Percentiles rank a stretch among this genome's conserved stretches.
phyloP scores from a whole-genome alignment of 2,888 invertebrate species.

The Tromatobia lineatoria region DNA sequence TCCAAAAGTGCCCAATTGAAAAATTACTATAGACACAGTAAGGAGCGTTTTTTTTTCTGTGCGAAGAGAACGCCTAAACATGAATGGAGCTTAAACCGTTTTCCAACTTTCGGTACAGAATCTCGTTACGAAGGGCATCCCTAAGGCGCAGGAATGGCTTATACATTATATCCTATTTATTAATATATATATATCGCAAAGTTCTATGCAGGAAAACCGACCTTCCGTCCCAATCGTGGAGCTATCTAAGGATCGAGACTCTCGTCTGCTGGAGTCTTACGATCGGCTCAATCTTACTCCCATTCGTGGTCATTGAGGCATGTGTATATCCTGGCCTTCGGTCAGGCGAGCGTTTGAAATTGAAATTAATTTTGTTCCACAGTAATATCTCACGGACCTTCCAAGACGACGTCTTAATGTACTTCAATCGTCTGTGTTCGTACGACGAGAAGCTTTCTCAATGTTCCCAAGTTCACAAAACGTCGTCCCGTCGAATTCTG shows the following conservation, averaged over 20 bases:
- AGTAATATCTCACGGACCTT: slow-evolving; percentile 44
- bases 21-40: background rate
- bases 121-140: slow-evolving; percentile 76
- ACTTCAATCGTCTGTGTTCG: slow-evolving; percentile 55
- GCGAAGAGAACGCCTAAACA: slow-evolving; percentile 75
- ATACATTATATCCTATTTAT: slow-evolving; percentile 25
- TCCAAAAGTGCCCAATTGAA: background rate
- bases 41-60: slow-evolving; percentile 34
- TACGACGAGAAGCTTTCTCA: background rate
- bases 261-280: slow-evolving; percentile 66
- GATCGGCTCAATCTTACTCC: slow-evolving; percentile 80
- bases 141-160: slow-evolving; percentile 38
- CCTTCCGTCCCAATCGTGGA: slow-evolving; percentile 1
- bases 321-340: slow-evolving; percentile 69
- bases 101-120: slow-evolving; percentile 77
- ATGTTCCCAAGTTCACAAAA: slow-evolving; percentile 68
- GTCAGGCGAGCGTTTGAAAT: slow-evolving; percentile 76
- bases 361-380: slow-evolving; percentile 83
- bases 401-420: slow-evolving; percentile 72
- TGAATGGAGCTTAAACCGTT: slow-evolving; percentile 81
- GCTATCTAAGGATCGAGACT: slow-evolving; percentile 39
- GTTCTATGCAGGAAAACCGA: slow-evolving; percentile 13
- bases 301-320: slow-evolving; percentile 81
- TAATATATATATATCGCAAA: slow-evolving; percentile 21
- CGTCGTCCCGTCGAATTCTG: slow-evolving; percentile 70